Evolutionary conservation across 2,113 vertebrate species (phyloP), one percentile per base, ranked within the genome.

Genomic region (Oreotrochilus melanogaster): DNA sequence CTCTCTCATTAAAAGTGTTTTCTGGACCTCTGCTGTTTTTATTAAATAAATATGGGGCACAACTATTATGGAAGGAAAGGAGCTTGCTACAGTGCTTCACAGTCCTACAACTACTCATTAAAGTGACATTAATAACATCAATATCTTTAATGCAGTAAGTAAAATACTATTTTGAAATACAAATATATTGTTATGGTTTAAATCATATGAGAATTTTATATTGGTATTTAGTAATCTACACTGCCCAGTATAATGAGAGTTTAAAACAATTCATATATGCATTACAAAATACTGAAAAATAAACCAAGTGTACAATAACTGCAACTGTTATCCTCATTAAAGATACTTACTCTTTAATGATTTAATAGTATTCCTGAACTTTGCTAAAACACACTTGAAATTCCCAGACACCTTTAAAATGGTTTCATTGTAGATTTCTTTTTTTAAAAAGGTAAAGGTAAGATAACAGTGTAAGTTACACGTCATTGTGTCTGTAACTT

Each of bases 401-500:
- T 33, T 80, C n/a, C 43, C 28, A 71, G 3, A 6, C 13, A 58
- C 53, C 22, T 81, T 64, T 56, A 19, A 88, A 93, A 79, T 5
- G 2, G 24, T 82, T 66, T 86, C 2, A 7, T 1, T 65, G 71
- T 80, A 23, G 51, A 23, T 39, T 5, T 50, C 16, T 81, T 50
- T 58, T 39, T 35, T 50, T 4, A n/a, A 72, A 54, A 80, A 78
- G 2, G 0, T 35, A 88, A 69, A 92, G 78, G 94, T 93, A 95
- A 73, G 86, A 58, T 24, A 95, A 93, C 71, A 80, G 70, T 39
- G 86, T 47, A 76, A 94, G 85, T 70, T 93, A 92, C 82, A 96
- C 75, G 71, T 95, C 88, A 66, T 33, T 83, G 64, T 93, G 75
- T 67, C 91, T 78, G 85, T 67, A 90, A 88, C 51, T 48, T 80